Evolutionary conservation across 2,888 invertebrate genomes (phyloP), one percentile per base, ranked within the genome.

Genomic region (Dilophus febrilis): DNA sequence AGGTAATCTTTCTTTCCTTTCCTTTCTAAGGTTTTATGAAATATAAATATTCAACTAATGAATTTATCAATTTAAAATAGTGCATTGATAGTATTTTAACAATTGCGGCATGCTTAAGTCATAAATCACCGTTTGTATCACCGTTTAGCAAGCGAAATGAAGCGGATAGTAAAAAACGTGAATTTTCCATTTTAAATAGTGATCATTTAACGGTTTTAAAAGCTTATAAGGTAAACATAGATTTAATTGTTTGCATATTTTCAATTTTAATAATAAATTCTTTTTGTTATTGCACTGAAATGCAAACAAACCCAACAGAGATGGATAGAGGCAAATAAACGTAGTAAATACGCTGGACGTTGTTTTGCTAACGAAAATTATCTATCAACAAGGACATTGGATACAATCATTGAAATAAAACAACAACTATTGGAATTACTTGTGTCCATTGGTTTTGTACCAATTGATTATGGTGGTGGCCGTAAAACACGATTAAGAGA

Each of bases 11-110:
- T 17, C 29, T 22, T 29, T 28, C 17, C 8, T 17, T 22, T 37
- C 17, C 14, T 33, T 4, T 30, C 12, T 30, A 12, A 30, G 13
- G 13, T 30, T 11, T 7, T 14, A 16, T 14, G 4, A 16, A 16
- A 16, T 4, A 32, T 32, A 16, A 10, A 5, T 35, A 13, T 19
- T 19, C 12, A 19, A 12, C 10, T 5, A n/a, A 31, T n/a, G 12
- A 13, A 11, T 81, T 3, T 8, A 34, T 26, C 12, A n/a, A 4
- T 8, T n/a, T 17, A 18, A 29, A 30, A 3, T 27, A 38, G 82
- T 94, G 94, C 56, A 70, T 94, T 27, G 88, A 92, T 63, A 87
- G 92, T 0, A 81, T 91, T 0, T 65, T 94, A 3, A 92, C 91
- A 3, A 85, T 95, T 55, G 91, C 85, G 1, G 84, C 85, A 2